Conservation (phyloP, 2,113 vertebrate genomes). For the Falco punctatus region DNA sequence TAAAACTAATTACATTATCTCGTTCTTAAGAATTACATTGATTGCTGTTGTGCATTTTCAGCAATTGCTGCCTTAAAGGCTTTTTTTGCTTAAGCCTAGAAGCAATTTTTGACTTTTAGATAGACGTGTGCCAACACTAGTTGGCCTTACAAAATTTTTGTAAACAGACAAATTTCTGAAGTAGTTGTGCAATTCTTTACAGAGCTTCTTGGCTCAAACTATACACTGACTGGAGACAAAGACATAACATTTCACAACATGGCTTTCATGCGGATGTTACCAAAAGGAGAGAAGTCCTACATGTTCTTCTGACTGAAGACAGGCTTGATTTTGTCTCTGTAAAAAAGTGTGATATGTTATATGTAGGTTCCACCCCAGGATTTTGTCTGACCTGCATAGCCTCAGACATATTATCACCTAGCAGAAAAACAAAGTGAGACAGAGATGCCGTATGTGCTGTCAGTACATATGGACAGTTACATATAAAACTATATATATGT, state of each 20-base stretch:
- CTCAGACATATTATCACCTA: background rate
- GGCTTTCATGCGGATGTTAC: background rate
- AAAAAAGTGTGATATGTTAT: background rate
- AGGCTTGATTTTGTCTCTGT: background rate
- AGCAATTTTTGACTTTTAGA: background rate
- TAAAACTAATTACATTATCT: background rate
- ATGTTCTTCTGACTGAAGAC: background rate
- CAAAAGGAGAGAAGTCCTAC: background rate
- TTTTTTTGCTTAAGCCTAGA: background rate
- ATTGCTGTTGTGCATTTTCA: background rate
- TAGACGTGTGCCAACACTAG: background rate
- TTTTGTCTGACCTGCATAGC: background rate
- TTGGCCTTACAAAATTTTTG: background rate
- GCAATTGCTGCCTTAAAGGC: background rate
- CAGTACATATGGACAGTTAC: background rate
- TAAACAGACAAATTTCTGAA: background rate
- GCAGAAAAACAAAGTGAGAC: background rate
- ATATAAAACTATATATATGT: background rate
- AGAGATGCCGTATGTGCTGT: background rate
- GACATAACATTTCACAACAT: background rate
- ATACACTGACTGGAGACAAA: background rate
- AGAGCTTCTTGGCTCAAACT: background rate
- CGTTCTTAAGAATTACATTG: background rate
- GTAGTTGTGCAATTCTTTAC: background rate
- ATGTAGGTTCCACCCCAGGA: background rate